These are phyloP conservation scores for Syrphus vitripennis DNA, from an alignment of 2,888 invertebrate genomes.

Conservation along the genomic window DNA sequence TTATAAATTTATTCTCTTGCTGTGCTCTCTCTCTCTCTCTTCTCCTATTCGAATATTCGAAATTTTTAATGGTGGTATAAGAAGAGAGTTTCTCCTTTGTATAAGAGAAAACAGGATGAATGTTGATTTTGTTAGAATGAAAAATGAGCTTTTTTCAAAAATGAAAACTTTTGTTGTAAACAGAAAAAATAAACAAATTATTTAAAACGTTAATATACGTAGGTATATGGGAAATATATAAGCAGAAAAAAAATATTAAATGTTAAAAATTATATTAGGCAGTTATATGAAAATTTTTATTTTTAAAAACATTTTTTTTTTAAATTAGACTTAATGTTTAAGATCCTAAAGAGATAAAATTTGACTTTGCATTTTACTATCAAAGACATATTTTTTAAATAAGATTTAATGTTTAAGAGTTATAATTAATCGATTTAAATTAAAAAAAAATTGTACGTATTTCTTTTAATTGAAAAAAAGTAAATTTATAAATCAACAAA, in stretches of 20 bases:
- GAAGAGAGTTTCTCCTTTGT: slow-evolving; percentile 22
- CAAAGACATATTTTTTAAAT: no score
- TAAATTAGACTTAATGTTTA: no score
- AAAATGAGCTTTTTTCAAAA: background rate
- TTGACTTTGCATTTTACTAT: no score
- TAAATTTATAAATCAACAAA: no score
- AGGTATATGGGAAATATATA: background rate
- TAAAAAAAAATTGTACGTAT: background rate
- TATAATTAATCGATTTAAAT: no score
- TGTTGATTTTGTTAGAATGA: background rate
- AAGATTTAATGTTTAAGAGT: no score
- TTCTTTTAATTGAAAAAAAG: no score
- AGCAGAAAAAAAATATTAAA: background rate
- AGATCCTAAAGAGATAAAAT: no score
- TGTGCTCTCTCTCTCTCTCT: background rate
- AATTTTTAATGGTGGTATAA: background rate
- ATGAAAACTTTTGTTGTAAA: background rate
- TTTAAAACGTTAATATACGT: no score
- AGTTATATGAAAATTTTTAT: no score
- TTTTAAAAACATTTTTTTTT: no score
- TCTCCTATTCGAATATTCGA: slow-evolving; percentile 42
- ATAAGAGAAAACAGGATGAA: slow-evolving; percentile 43
- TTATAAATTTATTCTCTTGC: slow-evolving; percentile 5
- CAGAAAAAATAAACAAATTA: background rate
- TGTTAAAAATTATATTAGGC: no score